Conservation (phyloP, 2,113 vertebrate genomes). For the Oryzias curvinotus region DNA sequence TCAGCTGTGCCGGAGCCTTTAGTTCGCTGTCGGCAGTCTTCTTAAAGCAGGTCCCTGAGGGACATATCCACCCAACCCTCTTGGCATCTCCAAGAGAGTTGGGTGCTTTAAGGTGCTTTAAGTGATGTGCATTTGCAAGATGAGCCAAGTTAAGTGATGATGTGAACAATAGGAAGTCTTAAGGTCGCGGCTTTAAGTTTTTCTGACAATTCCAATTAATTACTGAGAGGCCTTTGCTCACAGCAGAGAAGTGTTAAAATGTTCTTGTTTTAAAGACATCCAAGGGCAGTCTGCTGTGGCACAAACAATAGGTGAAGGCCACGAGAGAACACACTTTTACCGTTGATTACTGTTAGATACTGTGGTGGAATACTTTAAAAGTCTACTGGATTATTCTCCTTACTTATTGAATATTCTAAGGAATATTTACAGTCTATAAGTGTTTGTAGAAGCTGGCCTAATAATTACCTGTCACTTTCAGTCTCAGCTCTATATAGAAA, state of each 20-base stretch:
- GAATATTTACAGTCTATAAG: constrained; percentile 5
- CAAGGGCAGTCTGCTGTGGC: constrained; percentile 26
- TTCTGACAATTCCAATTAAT: constrained; percentile 14
- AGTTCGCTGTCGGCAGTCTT: constrained; percentile 32
- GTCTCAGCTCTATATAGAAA: constrained; percentile 4
- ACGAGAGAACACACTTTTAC: constrained; percentile 17
- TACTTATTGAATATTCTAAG: constrained; percentile 15
- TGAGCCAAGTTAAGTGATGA: constrained; percentile 31
- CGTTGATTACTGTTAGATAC: constrained; percentile 41
- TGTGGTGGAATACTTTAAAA: not conserved
- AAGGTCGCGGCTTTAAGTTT: not conserved
- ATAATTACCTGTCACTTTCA: constrained; percentile 9
- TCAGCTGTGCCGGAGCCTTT: constrained; percentile 33
- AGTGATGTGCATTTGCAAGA: constrained; percentile 30
- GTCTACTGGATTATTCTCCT: no score
- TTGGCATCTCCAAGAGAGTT: constrained; percentile 20
- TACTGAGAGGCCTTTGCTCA: constrained; percentile 7
- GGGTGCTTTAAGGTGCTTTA: constrained; percentile 25
- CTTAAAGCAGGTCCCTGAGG: constrained; percentile 13
- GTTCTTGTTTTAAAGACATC: constrained; percentile 24
- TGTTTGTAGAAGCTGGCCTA: constrained; percentile 8
- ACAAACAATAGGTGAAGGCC: constrained; percentile 26
- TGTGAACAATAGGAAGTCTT: constrained; percentile 23
- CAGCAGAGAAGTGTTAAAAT: constrained; percentile 5
- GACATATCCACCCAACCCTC: constrained; percentile 31